phyloP scores from a whole-genome alignment of 2,888 invertebrate genomes.

The Patella pellucida region DNA sequence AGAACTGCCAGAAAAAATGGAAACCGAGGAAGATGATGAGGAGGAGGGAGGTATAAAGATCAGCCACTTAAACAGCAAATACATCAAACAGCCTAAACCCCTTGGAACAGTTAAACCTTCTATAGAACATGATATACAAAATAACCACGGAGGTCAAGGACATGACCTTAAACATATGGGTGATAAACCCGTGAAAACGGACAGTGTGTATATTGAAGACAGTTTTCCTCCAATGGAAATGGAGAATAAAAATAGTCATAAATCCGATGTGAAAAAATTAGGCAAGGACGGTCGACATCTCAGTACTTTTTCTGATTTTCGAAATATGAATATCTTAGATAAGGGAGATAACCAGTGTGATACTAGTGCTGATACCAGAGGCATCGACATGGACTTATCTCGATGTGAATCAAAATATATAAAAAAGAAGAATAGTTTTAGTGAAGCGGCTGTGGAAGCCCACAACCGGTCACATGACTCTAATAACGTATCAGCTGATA shows the following conservation, averaged over 20 bases:
- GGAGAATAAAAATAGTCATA: conserved; percentile 6
- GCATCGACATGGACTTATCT: conserved; percentile 40
- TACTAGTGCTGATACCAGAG: conserved; percentile 21
- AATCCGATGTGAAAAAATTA: conserved; percentile 20
- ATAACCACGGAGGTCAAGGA: conserved; percentile 30
- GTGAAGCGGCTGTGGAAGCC: background rate
- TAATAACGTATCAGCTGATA: background rate
- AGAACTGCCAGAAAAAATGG: conserved; percentile 52
- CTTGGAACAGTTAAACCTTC: conserved; percentile 20
- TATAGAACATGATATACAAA: conserved; percentile 4
- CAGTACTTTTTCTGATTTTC: conserved; percentile 56
- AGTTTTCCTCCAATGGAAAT: conserved; percentile 15
- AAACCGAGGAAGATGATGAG: conserved; percentile 42
- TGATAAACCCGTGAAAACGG: conserved; percentile 26
- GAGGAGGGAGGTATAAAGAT: conserved; percentile 18
- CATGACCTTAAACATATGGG: conserved; percentile 20
- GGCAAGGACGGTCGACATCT: conserved; percentile 40
- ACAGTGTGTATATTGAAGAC: conserved; percentile 22
- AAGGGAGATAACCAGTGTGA: conserved; percentile 31
- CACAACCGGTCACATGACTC: background rate
- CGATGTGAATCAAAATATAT: conserved; percentile 30
- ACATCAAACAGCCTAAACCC: conserved; percentile 58
- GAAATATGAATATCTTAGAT: conserved; percentile 46
- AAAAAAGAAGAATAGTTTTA: conserved; percentile 21
- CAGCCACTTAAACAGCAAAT: conserved; percentile 44